These are phyloP conservation scores for Dicyrtoma fusca DNA, from an alignment of 2,888 invertebrate species.

Conservation along the genomic window DNA sequence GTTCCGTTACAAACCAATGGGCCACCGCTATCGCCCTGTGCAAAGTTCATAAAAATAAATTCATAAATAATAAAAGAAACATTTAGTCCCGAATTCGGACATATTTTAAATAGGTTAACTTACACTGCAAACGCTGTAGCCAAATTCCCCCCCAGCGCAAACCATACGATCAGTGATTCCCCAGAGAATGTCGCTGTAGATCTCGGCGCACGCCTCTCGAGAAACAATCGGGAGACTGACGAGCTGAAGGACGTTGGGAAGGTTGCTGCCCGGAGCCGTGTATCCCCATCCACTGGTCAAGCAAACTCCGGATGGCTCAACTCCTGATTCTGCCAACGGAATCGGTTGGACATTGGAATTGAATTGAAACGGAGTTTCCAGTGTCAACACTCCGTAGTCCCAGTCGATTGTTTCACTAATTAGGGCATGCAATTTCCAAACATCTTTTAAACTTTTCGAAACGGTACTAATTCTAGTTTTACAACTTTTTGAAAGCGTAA, in stretches of 20 bases:
- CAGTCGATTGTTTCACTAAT: too few relatives aligned
- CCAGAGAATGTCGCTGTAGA: constrained; percentile 9
- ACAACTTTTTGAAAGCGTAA: too few relatives aligned
- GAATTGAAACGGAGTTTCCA: neutral
- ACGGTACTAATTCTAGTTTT: too few relatives aligned
- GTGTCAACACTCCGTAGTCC: constrained; percentile 16
- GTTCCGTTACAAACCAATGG: constrained; percentile 5
- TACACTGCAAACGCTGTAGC: neutral
- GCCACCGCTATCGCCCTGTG: constrained; percentile 20
- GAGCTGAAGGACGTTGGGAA: constrained; percentile 14
- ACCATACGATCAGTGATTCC: constrained; percentile 10
- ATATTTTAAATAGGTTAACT: neutral
- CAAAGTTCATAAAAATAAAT: neutral
- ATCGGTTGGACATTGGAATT: constrained; percentile 12
- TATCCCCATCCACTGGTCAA: constrained; percentile 13
- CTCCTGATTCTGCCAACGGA: neutral
- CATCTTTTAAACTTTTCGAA: too few relatives aligned
- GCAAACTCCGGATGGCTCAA: neutral
- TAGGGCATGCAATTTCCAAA: too few relatives aligned
- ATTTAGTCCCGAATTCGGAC: neutral
- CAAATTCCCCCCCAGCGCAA: constrained; percentile 8
- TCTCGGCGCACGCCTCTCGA: neutral
- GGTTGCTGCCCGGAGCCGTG: neutral
- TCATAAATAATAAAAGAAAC: neutral
- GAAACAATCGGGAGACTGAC: neutral